A percentile compares a stretch with the other conserved stretches of the same genome.
These are phyloP conservation scores for Lobophora halterata DNA, from an alignment of 2,888 invertebrate species.

Conservation along the genomic window DNA sequence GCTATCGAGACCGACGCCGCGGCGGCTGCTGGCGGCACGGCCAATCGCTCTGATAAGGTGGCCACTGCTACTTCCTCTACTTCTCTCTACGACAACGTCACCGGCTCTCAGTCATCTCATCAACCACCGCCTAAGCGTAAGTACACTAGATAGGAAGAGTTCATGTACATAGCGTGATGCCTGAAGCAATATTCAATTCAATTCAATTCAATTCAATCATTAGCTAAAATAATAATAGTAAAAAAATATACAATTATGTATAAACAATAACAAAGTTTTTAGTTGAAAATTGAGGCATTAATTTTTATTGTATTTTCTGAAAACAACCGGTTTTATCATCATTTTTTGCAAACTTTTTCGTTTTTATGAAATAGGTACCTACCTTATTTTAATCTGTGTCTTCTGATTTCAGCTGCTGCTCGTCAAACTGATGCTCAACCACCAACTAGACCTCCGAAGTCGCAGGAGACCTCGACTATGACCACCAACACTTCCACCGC, in stretches of 20 bases:
- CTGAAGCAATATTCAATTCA: too few species aligned
- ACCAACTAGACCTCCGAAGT: slow-evolving; percentile 84
- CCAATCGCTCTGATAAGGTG: slow-evolving; percentile 85
- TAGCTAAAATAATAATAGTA: too few species aligned
- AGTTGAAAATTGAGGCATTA: too few species aligned
- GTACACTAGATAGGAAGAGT: slow-evolving; percentile 19
- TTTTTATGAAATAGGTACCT: too few species aligned
- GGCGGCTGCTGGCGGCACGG: slow-evolving; percentile 70
- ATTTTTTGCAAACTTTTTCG: too few species aligned
- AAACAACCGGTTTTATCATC: too few species aligned
- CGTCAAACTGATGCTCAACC: slow-evolving; percentile 71
- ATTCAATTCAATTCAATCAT: too few species aligned
- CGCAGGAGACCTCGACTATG: slow-evolving; percentile 86
- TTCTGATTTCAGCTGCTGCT: slow-evolving; percentile 54
- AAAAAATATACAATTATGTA: too few species aligned
- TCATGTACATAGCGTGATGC: neutral
- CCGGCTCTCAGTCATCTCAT: slow-evolving; percentile 69
- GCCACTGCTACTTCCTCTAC: slow-evolving; percentile 93
- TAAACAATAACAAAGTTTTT: too few species aligned
- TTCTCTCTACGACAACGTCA: slow-evolving; percentile 92
- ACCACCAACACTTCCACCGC: slow-evolving; percentile 83
- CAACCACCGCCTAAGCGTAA: slow-evolving; percentile 77
- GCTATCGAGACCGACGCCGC: slow-evolving; percentile 84
- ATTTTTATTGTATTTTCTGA: too few species aligned
- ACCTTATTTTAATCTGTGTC: too few species aligned